Evolutionary conservation across 2,113 vertebrate genomes (phyloP).

Genomic region (Bambusicola thoracicus): DNA sequence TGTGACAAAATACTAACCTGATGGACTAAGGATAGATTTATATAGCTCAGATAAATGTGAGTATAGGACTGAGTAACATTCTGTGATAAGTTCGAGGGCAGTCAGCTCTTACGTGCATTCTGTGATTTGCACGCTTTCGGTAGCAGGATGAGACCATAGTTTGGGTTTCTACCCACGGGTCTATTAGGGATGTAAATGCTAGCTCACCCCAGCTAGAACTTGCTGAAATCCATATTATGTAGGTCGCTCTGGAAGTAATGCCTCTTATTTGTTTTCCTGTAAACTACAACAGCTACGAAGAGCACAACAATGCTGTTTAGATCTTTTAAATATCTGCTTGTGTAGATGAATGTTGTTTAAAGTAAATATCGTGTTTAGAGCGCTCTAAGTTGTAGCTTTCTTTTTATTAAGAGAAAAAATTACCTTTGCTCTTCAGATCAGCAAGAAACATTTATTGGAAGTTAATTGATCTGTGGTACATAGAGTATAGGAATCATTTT

Average conservation of each 20-base stretch:
- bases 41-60: neutral
- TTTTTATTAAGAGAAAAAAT: neutral
- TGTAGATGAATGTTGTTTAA: neutral
- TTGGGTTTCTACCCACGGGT: neutral
- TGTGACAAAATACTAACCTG: neutral
- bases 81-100: neutral
- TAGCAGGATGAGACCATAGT: neutral
- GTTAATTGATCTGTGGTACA: neutral
- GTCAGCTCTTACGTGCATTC: neutral
- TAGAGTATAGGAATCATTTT: neutral
- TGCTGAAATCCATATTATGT: neutral
- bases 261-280: too few species aligned
- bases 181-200: neutral
- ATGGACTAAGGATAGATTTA: neutral
- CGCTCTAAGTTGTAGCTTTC: neutral
- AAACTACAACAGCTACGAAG: too few species aligned
- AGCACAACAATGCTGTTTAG: too few species aligned
- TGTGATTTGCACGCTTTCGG: neutral
- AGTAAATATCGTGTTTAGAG: neutral
- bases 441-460: neutral
- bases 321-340: neutral
- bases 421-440: neutral
- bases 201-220: neutral
- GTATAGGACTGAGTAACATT: neutral
- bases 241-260: too few species aligned